Base-by-base conservation (phyloP, 1,140 invertebrate species). In the Fopius arisanus region DNA sequence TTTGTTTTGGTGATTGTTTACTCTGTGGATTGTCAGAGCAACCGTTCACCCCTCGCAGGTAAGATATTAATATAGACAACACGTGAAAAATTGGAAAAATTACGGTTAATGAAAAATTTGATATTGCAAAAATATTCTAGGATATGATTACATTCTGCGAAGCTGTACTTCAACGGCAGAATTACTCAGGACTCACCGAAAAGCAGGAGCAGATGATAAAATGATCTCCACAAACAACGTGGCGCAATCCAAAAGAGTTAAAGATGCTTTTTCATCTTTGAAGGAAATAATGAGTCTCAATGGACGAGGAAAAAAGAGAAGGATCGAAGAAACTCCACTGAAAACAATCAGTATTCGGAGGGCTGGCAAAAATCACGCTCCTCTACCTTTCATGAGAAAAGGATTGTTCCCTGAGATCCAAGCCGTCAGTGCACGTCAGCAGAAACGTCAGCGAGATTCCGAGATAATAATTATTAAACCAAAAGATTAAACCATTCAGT, bases 141-240 rank as follows among this genome's bases (percentile, higher is more conserved):
- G 51, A 68, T 77, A 79, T n/a, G 82, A 83, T 54, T 86, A 78
- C 41, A 78, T 86, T 67, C 73, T 86, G 5, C 79, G 78, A n/a
- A 84, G 78, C 67, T 86, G 84, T 23, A 80, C 75, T 63, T 82
- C 84, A 67, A 85, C 73, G n/a, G 82, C 75, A 14, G 78, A 84
- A 68, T 79, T 86, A 68, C 80, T 78, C 26, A 80, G 79, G 73
- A 84, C 77, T 67, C 75, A 82, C 16, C 72, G 73, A 37, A 81
- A 78, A 26, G 74, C 41, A 29, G 12, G 68, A 48, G 33, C 14
- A 0, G 28, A 43, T 21, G 37, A 19, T 1, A 59, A 33, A 37
- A 67, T 14, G 1, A 43, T 70, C 19, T n/a, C 23, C 5, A 67
- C 41, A 10, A 74, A 26, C n/a, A 62, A 33, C 43, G 54, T 41